Evolutionary conservation across 2,888 invertebrate species (phyloP), one percentile per base, ranked within the genome.

Genomic region (Trachelus troglodyta): DNA sequence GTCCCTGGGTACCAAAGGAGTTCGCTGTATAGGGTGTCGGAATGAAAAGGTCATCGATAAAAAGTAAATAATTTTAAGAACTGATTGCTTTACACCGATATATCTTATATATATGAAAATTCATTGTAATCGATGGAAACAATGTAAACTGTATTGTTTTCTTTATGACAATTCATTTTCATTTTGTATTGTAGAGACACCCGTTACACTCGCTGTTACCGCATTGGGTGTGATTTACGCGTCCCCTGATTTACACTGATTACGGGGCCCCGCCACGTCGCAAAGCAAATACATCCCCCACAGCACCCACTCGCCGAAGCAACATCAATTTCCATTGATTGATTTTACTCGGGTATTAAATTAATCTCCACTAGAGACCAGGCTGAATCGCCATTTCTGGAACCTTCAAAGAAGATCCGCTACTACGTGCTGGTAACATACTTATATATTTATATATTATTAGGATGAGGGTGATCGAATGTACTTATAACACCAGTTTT

Each of bases 231-330:
- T 90, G 91, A 91, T 91, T 91, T 91, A 91, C 91, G 90, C 86
- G 89, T 90, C 88, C 89, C 89, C 90, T 91, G 91, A 91, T 91
- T 91, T 91, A 91, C 91, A 90, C 90, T 91, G 91, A 91, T 91
- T 91, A 91, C 90, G 88, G 79, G 88, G 86, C 87, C 88, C 87
- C 86, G 87, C 85, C 85, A 87, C 87, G 87, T 88, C 87, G 87
- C 89, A 89, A 90, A 89, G 89, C 88, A 90, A 90, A 90, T 88
- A 90, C 85, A 83, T 84, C 85, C 85, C 86, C 82, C 79, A 71
- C 71, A 71, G 83, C 85, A 84, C 86, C 86, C 87, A 87, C 87
- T 87, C 84, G 77, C 80, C 80, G 81, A 76, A 79, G 80, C 83
- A 87, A 86, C 88, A 89, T 89, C 87, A 87, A 89, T 89, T 90